Evolutionary conservation across 1,140 invertebrate genomes (phyloP), one percentile per base, ranked within the genome.

Genomic region (Papilio polytes): DNA sequence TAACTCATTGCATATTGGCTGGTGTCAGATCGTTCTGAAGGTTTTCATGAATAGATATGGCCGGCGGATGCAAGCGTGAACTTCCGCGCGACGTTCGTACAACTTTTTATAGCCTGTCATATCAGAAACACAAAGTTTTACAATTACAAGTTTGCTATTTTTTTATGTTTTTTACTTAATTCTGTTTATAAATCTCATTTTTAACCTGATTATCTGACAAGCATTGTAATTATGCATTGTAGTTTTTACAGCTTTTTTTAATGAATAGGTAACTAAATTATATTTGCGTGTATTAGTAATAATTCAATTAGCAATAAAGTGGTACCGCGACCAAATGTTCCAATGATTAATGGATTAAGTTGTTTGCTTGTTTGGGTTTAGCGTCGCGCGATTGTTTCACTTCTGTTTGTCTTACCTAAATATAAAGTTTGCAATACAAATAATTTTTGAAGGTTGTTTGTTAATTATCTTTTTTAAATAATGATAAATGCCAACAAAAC

Each of bases 321-420:
- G 9, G 10, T 22, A 26, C 13, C 63, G 26, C 63, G 26, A 70
- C 18, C 53, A 20, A 56, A 56, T 13, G 10, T 12, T 63, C 59
- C 9, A 63, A 63, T 63, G 59, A 63, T 63, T 26, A 26, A 63
- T 63, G 22, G 59, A 63, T 26, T 26, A 63, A 63, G 59, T 63
- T 63, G 56, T 59, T 18, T 56, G 53, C 10, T 63, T 63, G 59
- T 63, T 26, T 63, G 10, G 59, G 59, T 59, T 59, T 22, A 59
- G 56, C 20, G 56, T 59, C 15, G 56, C 22, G 59, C 59, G 59
- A 63, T n/a, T 63, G 59, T 63, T 63, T 26, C 22, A 4, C 59
- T 63, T 63, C 59, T 63, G 59, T 63, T 63, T 63, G 59, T 26
- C 22, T 63, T 26, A 63, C 59, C n/a, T 59, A 8, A 26, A 26